Conservation (phyloP, 2,888 invertebrate genomes). For the Scaeva pyrastri region DNA sequence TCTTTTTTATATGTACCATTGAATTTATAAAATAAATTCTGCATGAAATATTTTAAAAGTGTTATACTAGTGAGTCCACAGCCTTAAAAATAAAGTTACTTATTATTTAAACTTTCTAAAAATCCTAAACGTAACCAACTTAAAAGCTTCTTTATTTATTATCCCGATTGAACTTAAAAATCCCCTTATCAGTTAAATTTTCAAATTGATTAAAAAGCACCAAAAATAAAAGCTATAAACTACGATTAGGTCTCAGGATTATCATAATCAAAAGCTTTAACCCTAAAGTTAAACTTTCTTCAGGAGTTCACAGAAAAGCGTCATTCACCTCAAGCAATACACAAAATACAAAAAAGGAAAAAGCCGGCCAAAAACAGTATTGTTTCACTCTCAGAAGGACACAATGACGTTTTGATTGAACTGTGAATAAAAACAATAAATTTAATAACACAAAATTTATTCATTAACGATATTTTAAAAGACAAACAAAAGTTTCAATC, state of each 20-base stretch:
- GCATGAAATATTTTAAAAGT: no score
- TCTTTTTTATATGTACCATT: no score
- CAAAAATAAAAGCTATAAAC: background rate
- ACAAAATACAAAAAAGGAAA: constrained; percentile 46
- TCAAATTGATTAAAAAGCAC: background rate
- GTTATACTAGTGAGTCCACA: no score
- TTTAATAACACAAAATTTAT: background rate
- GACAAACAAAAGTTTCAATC: background rate
- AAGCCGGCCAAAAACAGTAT: constrained; percentile 60
- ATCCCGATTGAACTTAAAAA: background rate
- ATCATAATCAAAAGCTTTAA: constrained; percentile 38
- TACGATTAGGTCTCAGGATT: background rate
- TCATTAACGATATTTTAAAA: background rate
- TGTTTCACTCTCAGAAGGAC: constrained; percentile 16
- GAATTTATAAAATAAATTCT: no score
- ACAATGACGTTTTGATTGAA: background rate
- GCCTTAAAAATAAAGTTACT: no score
- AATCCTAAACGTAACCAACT: no score
- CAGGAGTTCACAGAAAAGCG: constrained; percentile 9
- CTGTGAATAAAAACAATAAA: background rate
- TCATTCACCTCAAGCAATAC: constrained; percentile 49
- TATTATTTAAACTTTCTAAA: no score
- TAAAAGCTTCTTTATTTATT: no score
- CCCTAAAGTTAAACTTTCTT: constrained; percentile 37
- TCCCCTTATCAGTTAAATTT: background rate